A percentile compares a stretch with the other conserved stretches of the same genome.
These are phyloP conservation scores for Camelus dromedarius DNA, from an alignment of 2,113 vertebrate genomes.

Conservation along the genomic window DNA sequence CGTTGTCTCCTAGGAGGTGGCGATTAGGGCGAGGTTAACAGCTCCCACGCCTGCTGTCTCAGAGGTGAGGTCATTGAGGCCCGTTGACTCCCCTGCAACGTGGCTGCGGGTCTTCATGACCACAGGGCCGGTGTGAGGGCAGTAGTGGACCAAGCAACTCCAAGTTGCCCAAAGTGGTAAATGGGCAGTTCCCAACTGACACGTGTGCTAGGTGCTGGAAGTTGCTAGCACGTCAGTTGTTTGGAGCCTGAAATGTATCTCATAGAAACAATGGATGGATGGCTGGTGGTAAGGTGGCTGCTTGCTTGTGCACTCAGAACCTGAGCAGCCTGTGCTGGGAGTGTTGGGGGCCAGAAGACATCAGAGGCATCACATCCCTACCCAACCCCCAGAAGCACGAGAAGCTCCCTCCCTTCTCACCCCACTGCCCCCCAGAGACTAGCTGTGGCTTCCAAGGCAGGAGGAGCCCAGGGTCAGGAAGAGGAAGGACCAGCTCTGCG, in stretches of 20 bases:
- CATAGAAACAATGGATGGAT: background rate
- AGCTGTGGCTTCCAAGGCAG: background rate
- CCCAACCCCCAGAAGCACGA: too few species aligned
- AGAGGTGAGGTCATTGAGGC: background rate
- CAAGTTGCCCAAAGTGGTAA: background rate
- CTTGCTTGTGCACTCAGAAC: too few species aligned
- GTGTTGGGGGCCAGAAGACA: background rate
- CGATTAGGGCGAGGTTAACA: background rate
- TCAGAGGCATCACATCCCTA: background rate
- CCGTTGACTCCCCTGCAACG: fast-evolving
- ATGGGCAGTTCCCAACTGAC: background rate
- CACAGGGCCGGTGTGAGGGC: too few species aligned
- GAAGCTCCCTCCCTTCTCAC: background rate
- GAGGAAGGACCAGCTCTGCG: too few species aligned
- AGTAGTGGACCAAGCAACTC: background rate
- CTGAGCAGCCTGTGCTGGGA: background rate
- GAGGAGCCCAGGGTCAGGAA: background rate
- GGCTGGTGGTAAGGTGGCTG: background rate
- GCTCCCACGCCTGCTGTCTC: too few species aligned
- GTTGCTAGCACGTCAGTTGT: background rate
- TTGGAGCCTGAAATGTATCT: background rate
- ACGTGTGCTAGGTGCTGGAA: background rate
- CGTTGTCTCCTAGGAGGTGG: background rate
- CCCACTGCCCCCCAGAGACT: background rate
- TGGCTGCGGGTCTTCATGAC: background rate